Base-by-base conservation (phyloP, 2,888 invertebrate species). In the Lasioglossum malachurum region DNA sequence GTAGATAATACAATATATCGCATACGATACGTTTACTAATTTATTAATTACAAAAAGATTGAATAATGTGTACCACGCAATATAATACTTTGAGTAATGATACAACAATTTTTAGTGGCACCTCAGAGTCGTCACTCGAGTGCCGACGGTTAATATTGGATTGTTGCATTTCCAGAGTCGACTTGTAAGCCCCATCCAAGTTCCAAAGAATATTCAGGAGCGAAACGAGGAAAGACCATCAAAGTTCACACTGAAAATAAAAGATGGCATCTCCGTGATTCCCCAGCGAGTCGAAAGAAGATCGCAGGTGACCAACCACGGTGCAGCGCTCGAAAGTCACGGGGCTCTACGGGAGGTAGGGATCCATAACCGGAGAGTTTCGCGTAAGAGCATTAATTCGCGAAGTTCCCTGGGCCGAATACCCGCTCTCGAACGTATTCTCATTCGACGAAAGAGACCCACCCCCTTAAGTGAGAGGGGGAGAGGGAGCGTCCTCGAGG, bases 381-480 rank as follows among this genome's bases (percentile, higher is more conserved):
- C 72, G 78, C 87, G 44, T 83, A 87, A 87, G 83, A 87, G 87
- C 83, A 83, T 87, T 83, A 87, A 87, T 87, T 87, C 87, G 81
- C 78, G n/a, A 87, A 87, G 74, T 87, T 87, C 72, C 35, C 57
- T 44, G 27, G 72, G 75, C 53, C 75, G 78, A 72, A 74, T 75
- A 16, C 67, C 41, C 74, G 69, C 19, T 10, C 78, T 27, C 35
- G 83, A 87, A 78, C 77, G 78, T 83, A 83, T 87, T 83, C 87
- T 78, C 87, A 72, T 87, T 86, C 80, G 73, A 27, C 44, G 75
- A 71, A 73, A 53, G 53, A 77, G 73, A 38, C 49, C 64, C 60
- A 31, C 23, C 27, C 27, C 27, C 19, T 67, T 23, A 53, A 27
- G 60, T 4, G 60, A 5, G 14, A 27, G 27, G 4, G 14, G 1